Evolutionary conservation across 2,113 vertebrate genomes (phyloP), one percentile per base, ranked within the genome.

Genomic region (Todiramphus chloris): DNA sequence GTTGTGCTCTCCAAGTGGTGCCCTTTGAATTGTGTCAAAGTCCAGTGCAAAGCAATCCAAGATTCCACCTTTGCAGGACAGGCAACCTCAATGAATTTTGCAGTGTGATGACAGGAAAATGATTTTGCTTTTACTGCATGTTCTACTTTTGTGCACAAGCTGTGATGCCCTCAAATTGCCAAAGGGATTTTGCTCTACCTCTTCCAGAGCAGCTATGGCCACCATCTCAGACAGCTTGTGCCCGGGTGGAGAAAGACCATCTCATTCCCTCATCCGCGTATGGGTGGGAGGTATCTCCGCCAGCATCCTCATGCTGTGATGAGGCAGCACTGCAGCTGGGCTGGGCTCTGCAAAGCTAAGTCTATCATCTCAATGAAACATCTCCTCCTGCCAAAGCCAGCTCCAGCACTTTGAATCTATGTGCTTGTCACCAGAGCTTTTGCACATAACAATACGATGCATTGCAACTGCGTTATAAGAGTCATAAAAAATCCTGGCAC

Each of bases 171-270:
- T 50, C 56, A 46, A 2, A 27, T 60, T 46, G 19, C 16, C 58
- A 28, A 19, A 53, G 35, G 13, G n/a, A 4, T 8, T 69, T 86
- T 44, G 7, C 48, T 50, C 15, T 64, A 39, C 28, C 43, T 60
- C 28, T 72, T 63, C 17, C 41, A 70, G 46, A 48, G 46, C 9
- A 44, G 11, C 56, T 35, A 4, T 3, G 1, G 2, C 20, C 33
- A 21, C 3, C 48, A 41, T 39, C 44, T 87, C 39, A 73, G 28
- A 18, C 58, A 81, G 16, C 13, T 35, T 33, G 30, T 27, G 46
- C 58, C 12, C 0, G 0, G 30, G 39, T 55, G 21, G 25, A 76
- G n/a, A n/a, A n/a, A 0, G 1, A 59, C 6, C 0, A 1, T 24
- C 7, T 55, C 46, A 3, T n/a, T 13, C 56, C 3, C 6, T 24